Evolutionary conservation across 2,888 invertebrate species (phyloP).

Genomic region (Ptilodon capucinus): DNA sequence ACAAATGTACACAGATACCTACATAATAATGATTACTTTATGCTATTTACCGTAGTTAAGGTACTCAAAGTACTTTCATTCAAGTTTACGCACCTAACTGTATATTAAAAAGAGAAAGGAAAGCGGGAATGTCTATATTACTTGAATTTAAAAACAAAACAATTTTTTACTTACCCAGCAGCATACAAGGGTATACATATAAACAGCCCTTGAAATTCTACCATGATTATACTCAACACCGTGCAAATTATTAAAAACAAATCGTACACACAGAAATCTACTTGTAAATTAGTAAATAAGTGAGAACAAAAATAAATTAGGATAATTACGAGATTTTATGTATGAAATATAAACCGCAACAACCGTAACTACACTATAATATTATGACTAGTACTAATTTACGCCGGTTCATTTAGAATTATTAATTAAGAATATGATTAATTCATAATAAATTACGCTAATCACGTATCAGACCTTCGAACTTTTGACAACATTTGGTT

Average conservation of each 20-base stretch:
- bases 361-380: conserved; percentile 16
- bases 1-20: too few relatives aligned
- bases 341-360: conserved; percentile 7
- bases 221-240: conserved; percentile 36
- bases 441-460: conserved; percentile 22
- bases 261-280: conserved; percentile 6
- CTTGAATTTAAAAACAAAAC: conserved; percentile 1
- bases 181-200: conserved; percentile 56
- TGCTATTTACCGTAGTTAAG: too few relatives aligned
- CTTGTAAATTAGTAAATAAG: conserved; percentile 9
- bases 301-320: too few relatives aligned
- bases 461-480: conserved; percentile 43
- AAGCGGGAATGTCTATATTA: not conserved
- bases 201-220: conserved; percentile 47
- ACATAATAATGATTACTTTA: too few relatives aligned
- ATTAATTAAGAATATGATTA: conserved; percentile 11
- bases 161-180: conserved; percentile 51
- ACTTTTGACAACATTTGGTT: conserved; percentile 45
- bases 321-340: not conserved
- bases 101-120: not conserved
- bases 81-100: not conserved
- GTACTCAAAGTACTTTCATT: not conserved
- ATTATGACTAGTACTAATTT: conserved; percentile 1
- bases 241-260: conserved; percentile 17
- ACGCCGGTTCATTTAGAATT: conserved; percentile 12